These are phyloP conservation scores for Cotesia glomerata DNA, from an alignment of 1,140 invertebrate genomes.

Conservation along the genomic window DNA sequence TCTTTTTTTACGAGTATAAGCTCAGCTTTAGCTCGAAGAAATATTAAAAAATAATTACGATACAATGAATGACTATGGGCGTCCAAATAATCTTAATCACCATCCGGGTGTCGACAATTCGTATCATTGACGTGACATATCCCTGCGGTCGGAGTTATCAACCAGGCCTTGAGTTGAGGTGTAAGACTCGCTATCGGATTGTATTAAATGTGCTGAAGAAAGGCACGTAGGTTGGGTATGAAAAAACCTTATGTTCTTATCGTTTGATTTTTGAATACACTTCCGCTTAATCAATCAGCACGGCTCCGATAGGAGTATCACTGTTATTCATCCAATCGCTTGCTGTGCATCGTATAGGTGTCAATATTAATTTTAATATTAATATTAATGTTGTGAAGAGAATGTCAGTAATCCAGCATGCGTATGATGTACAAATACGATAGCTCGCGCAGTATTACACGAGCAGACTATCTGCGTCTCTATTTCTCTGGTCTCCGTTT, in stretches of 20 bases:
- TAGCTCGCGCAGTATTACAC: no score
- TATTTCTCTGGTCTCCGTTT: not conserved
- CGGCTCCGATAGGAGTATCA: not conserved
- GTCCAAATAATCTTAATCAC: not conserved
- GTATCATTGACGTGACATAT: constrained; percentile 22
- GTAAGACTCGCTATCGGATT: not conserved
- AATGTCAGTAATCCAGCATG: no score
- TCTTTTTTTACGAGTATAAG: no score
- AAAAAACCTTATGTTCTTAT: not conserved
- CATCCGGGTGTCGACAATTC: not conserved
- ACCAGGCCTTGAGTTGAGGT: constrained; percentile 5
- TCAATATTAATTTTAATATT: no score
- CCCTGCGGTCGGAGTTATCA: constrained; percentile 22
- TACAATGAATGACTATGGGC: no score
- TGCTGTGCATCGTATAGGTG: no score
- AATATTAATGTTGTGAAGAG: no score
- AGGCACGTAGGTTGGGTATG: not conserved
- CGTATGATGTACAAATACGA: no score
- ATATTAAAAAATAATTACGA: no score
- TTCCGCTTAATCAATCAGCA: not conserved
- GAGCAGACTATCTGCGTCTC: no score
- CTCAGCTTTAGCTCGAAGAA: no score
- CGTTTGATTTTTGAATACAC: not conserved
- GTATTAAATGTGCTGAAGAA: not conserved
- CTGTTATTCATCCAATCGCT: not conserved